These are phyloP conservation scores for Aurelia aurita DNA, from an alignment of 30 jellyfish, hydroid and myxozoan species.

Conservation along the genomic window DNA sequence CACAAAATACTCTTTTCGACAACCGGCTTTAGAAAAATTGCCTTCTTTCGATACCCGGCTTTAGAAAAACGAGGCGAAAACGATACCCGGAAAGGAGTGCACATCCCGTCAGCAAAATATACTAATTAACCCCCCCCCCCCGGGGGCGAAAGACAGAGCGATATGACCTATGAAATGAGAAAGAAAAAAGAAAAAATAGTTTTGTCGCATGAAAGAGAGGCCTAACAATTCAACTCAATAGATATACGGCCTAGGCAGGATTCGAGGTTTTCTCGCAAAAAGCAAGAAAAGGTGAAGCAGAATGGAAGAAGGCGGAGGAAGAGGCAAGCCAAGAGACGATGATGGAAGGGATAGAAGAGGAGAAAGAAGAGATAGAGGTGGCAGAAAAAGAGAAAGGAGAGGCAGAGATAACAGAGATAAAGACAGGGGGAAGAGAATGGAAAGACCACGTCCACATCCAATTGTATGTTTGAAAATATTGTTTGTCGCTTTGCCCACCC, in stretches of 20 bases:
- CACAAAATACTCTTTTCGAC: too few species aligned
- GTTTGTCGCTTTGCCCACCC: too few species aligned
- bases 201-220: background rate
- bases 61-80: too few species aligned
- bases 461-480: too few species aligned
- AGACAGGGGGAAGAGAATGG: constrained; percentile 70
- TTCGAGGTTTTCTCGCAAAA: background rate
- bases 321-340: constrained; percentile 55
- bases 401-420: constrained; percentile 73
- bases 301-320: constrained; percentile 45
- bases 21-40: too few species aligned
- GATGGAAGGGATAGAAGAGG: constrained; percentile 77
- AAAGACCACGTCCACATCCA: constrained; percentile 20
- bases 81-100: too few species aligned
- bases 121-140: too few species aligned
- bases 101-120: too few species aligned
- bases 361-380: constrained; percentile 76
- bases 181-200: too few species aligned
- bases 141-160: too few species aligned
- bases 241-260: constrained; percentile 13
- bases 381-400: constrained; percentile 76
- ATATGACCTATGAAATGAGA: too few species aligned
- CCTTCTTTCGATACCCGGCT: too few species aligned
- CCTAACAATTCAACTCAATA: constrained; percentile 24
- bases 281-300: background rate